A percentile compares a stretch with the other conserved stretches of the same genome.
These are phyloP conservation scores for Neostethus bicornis DNA, from an alignment of 2,797 vertebrate species.

Conservation along the genomic window DNA sequence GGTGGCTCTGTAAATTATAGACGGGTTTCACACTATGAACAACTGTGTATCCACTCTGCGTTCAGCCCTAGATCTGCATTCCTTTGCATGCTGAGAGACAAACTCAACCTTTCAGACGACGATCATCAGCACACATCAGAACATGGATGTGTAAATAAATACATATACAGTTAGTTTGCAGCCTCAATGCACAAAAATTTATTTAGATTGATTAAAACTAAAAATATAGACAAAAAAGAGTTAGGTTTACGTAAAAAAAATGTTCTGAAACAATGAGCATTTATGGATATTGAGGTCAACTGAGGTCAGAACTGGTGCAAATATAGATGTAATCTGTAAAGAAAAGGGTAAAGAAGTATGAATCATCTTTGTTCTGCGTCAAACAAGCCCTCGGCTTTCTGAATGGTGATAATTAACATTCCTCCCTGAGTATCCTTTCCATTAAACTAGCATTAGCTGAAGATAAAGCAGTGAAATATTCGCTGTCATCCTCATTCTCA, in stretches of 20 bases:
- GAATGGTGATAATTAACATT: slow-evolving; percentile 78
- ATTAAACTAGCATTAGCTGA: slow-evolving; percentile 76
- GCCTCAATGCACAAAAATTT: slow-evolving; percentile 31
- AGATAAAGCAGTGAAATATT: slow-evolving; percentile 80
- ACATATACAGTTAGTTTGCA: slow-evolving; percentile 31
- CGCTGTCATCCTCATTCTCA: slow-evolving; percentile 67
- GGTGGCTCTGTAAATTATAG: slow-evolving; percentile 78
- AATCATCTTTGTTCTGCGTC: slow-evolving; percentile 56
- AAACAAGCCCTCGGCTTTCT: slow-evolving; percentile 42
- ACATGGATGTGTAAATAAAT: slow-evolving; percentile 45
- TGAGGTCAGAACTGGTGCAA: slow-evolving; percentile 35
- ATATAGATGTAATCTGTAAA: slow-evolving; percentile 21
- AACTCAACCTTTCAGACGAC: slow-evolving; percentile 36
- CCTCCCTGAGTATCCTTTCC: slow-evolving; percentile 73
- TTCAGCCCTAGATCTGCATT: slow-evolving; percentile 71
- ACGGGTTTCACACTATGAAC: slow-evolving; percentile 69
- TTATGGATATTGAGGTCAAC: slow-evolving; percentile 29
- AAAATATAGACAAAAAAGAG: slow-evolving; percentile 24
- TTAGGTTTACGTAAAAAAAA: slow-evolving; percentile 23
- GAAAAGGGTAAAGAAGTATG: slow-evolving; percentile 38
- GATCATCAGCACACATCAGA: slow-evolving; percentile 23
- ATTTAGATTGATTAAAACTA: slow-evolving; percentile 29
- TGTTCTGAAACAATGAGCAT: slow-evolving; percentile 6
- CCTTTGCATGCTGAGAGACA: slow-evolving; percentile 57
- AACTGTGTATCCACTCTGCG: slow-evolving; percentile 64